Conservation (phyloP, 2,113 vertebrate genomes). For the Microtus richardsoni region DNA sequence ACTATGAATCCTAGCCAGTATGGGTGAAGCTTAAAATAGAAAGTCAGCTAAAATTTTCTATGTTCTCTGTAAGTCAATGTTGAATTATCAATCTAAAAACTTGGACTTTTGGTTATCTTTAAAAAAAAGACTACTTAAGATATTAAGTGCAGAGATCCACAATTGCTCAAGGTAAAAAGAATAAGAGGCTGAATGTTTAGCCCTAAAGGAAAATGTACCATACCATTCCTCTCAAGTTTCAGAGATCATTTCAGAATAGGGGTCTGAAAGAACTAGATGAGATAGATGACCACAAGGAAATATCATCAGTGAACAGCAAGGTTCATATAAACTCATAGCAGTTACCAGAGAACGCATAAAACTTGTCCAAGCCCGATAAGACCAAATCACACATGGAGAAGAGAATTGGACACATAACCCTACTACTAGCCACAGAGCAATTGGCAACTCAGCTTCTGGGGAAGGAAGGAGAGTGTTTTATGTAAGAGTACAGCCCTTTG, state of each 20-base stretch:
- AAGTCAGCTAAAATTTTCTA: background rate
- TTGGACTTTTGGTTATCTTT: background rate
- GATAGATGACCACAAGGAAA: background rate
- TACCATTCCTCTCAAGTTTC: background rate
- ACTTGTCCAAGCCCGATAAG: background rate
- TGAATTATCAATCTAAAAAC: background rate
- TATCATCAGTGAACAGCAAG: background rate
- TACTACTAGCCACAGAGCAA: background rate
- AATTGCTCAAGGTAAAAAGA: background rate
- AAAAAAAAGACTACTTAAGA: background rate
- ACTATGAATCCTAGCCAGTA: background rate
- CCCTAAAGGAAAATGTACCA: background rate
- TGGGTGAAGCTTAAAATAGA: background rate
- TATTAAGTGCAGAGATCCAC: background rate
- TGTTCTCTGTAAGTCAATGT: background rate
- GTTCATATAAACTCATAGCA: background rate
- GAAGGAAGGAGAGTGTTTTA: background rate
- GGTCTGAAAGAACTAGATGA: background rate
- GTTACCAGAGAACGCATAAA: background rate
- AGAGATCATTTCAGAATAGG: background rate
- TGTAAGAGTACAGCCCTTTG: background rate
- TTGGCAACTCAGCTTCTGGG: background rate
- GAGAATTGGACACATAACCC: background rate
- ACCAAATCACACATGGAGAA: background rate
- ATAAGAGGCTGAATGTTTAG: background rate